These are phyloP conservation scores for Myzus persicae DNA, from an alignment of 1,140 invertebrate species.

Conservation along the genomic window DNA sequence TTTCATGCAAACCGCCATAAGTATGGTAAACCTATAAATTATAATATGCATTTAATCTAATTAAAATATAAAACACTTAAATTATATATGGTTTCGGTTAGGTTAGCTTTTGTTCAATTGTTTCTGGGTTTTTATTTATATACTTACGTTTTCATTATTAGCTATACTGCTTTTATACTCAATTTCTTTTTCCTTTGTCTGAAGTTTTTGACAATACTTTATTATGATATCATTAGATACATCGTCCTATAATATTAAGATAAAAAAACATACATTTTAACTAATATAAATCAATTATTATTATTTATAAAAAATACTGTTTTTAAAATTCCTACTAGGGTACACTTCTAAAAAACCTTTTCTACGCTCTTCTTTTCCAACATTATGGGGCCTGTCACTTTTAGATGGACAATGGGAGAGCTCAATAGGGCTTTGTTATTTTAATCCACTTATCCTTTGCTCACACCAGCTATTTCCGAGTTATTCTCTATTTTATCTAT, in stretches of 20 bases:
- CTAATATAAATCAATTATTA: background rate
- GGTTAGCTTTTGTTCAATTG: background rate
- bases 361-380: too few relatives aligned
- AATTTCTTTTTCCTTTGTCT: conserved; percentile 11
- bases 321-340: background rate
- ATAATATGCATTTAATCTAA: background rate
- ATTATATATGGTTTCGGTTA: background rate
- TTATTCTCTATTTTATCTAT: too few relatives aligned
- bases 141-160: conserved; percentile 33
- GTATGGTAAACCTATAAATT: too few relatives aligned
- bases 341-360: too few relatives aligned
- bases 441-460: too few relatives aligned
- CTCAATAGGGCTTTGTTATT: too few relatives aligned
- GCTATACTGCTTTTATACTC: background rate
- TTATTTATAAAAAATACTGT: background rate
- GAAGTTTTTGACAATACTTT: conserved; percentile 46
- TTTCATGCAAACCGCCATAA: too few relatives aligned
- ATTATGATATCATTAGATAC: conserved; percentile 34
- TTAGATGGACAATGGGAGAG: too few relatives aligned
- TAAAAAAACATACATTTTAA: background rate
- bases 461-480: too few relatives aligned
- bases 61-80: background rate
- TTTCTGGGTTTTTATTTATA: background rate
- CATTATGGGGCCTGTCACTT: too few relatives aligned
- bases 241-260: conserved; percentile 15